phyloP scores from a whole-genome alignment of 1,140 invertebrate species.

The Drosophila pachea region DNA sequence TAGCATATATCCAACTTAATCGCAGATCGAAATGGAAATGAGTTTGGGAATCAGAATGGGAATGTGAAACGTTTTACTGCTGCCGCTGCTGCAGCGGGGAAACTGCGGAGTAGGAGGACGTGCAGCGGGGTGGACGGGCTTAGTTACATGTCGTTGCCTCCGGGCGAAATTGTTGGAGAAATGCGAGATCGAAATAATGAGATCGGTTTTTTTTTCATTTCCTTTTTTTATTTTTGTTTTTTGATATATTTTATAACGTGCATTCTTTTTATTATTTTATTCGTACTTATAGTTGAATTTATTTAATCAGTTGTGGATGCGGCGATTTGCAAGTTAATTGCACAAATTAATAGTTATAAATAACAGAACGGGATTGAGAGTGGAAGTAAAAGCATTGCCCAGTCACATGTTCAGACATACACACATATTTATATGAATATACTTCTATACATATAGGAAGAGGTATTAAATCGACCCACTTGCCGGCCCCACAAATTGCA shows the following conservation, averaged over 20 bases:
- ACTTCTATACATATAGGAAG: background rate
- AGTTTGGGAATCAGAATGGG: background rate
- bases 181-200: constrained; percentile 47
- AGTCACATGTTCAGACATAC: constrained; percentile 8
- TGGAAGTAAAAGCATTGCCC: constrained; percentile 5
- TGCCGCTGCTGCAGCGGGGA: too few relatives aligned
- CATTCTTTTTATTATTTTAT: background rate
- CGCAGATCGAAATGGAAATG: constrained; percentile 4
- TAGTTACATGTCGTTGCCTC: constrained; percentile 31
- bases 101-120: too few relatives aligned
- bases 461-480: constrained; percentile 9
- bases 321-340: constrained; percentile 69
- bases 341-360: constrained; percentile 63
- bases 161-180: constrained; percentile 48
- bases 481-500: constrained; percentile 1
- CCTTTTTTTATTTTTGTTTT: constrained; percentile 17
- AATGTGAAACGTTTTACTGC: too few relatives aligned
- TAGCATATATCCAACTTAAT: constrained; percentile 19
- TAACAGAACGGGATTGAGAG: constrained; percentile 29
- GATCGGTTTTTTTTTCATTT: constrained; percentile 13
- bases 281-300: constrained; percentile 50
- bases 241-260: too few relatives aligned
- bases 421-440: background rate
- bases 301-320: constrained; percentile 62
- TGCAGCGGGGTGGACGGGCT: background rate